Percentiles rank a stretch among this genome's conserved stretches.
Conservation (phyloP, 2,797 vertebrate genomes). For the Darevskia mixta region DNA sequence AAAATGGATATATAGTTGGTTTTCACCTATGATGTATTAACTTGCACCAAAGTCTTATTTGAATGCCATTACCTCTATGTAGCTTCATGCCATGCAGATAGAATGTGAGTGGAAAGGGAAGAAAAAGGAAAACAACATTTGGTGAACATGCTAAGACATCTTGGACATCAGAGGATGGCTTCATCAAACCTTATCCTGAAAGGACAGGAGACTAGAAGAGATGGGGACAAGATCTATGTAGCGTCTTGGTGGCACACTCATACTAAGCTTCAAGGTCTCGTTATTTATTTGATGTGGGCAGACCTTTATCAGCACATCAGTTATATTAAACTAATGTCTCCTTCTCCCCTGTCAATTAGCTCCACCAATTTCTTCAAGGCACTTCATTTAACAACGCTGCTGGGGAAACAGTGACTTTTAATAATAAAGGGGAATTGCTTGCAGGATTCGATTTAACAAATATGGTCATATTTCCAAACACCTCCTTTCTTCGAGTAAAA, state of each 20-base stretch:
- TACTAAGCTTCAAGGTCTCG: background rate
- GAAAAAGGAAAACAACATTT: background rate
- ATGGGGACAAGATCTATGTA: background rate
- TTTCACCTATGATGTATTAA: background rate
- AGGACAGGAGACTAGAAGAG: background rate
- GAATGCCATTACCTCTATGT: no score
- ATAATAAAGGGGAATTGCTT: background rate
- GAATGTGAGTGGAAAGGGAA: background rate
- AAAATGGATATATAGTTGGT: background rate
- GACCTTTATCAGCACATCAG: background rate
- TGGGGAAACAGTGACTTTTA: background rate
- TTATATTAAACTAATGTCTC: background rate
- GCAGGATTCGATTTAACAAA: slow-evolving; percentile 6
- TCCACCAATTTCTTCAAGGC: background rate
- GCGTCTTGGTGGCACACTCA: background rate
- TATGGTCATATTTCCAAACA: background rate
- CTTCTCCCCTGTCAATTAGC: background rate
- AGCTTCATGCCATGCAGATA: background rate
- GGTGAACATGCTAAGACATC: background rate
- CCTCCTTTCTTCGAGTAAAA: background rate
- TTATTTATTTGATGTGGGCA: background rate
- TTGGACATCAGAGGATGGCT: background rate
- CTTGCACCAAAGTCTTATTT: no score
- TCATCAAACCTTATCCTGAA: background rate
- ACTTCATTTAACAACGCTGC: slow-evolving; percentile 4